Evolutionary conservation across 1,140 invertebrate genomes (phyloP).

Genomic region (Drosophila nannoptera): DNA sequence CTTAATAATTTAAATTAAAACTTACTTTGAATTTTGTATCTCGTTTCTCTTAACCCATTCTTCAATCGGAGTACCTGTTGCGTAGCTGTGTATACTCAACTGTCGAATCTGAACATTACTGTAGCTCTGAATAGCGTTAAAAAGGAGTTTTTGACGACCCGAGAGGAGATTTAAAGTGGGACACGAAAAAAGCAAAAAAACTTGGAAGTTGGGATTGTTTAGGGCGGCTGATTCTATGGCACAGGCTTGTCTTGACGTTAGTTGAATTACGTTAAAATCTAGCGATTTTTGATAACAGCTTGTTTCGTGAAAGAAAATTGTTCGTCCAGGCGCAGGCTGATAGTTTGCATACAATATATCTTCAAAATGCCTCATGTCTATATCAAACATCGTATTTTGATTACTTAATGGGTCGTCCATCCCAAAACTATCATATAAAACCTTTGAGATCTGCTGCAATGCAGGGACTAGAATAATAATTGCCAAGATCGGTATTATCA

Average conservation of each 20-base stretch:
- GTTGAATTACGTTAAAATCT: no score
- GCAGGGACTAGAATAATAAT: no score
- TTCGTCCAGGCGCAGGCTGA: conserved; percentile 77
- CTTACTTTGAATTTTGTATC: conserved; percentile 81
- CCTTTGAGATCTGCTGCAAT: no score
- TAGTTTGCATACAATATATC: no score
- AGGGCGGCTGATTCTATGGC: conserved; percentile 84
- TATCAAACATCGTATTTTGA: no score
- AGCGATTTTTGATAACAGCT: conserved; percentile 57
- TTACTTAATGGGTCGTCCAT: no score
- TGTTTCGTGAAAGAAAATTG: conserved; percentile 83
- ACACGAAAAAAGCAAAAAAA: conserved; percentile 82
- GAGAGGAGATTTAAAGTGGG: conserved; percentile 65
- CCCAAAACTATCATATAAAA: no score
- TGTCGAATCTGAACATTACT: conserved; percentile 82
- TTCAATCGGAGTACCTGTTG: conserved; percentile 82
- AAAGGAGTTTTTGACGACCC: conserved; percentile 40
- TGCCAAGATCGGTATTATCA: no score
- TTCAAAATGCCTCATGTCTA: no score
- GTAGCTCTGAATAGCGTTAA: conserved; percentile 80
- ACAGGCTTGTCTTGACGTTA: conserved; percentile 67
- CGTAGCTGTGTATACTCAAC: conserved; percentile 82
- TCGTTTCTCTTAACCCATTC: conserved; percentile 81
- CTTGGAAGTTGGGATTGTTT: conserved; percentile 81
- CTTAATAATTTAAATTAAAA: neutral